Conservation (phyloP, 2,888 invertebrate genomes). For the Agrotis segetum region DNA sequence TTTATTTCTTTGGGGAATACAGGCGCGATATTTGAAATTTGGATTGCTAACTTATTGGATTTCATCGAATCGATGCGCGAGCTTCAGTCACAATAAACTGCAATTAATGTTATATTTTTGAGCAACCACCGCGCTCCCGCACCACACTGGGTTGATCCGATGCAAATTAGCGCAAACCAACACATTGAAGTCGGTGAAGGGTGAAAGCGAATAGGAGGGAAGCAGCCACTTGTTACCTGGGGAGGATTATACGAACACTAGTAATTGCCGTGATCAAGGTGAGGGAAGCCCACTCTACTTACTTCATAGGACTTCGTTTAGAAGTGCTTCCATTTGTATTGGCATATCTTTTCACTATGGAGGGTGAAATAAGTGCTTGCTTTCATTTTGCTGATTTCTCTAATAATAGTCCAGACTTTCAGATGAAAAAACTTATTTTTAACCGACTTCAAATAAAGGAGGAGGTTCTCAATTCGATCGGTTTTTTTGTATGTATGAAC, state of each 20-base stretch:
- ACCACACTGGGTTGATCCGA: background rate
- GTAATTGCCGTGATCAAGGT: conserved; percentile 4
- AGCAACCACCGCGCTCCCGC: background rate
- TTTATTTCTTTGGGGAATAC: no score
- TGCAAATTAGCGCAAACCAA: conserved; percentile 19
- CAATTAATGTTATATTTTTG: conserved; percentile 2
- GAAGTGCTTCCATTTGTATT: background rate
- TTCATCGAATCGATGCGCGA: background rate
- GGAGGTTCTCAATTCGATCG: no score
- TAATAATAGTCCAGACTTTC: no score
- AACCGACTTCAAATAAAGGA: no score
- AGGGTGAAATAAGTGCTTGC: background rate
- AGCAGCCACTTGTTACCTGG: conserved; percentile 7
- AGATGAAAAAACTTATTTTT: no score
- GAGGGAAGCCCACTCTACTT: background rate
- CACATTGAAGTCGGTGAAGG: conserved; percentile 2
- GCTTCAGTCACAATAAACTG: background rate
- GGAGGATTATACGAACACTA: background rate
- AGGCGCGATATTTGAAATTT: background rate
- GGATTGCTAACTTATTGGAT: background rate
- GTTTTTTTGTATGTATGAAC: no score
- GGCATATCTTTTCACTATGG: background rate
- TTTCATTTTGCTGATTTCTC: background rate
- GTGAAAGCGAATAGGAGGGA: conserved; percentile 1
- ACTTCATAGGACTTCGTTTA: background rate